Evolutionary conservation across 2,797 vertebrate species (phyloP).

Genomic region (Phrynocephalus vlangalii): DNA sequence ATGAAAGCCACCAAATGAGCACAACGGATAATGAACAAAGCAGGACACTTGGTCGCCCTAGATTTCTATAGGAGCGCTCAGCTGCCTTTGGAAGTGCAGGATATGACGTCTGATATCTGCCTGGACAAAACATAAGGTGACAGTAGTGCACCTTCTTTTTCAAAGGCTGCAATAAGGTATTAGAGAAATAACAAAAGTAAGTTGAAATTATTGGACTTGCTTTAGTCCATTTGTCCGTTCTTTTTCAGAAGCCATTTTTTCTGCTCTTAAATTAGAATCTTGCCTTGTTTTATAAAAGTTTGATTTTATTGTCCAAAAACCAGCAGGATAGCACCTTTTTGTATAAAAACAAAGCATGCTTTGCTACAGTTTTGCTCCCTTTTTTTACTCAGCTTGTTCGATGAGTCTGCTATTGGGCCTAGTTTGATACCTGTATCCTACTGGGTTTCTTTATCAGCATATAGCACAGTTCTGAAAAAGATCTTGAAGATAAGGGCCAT

Average conservation of each 20-base stretch:
- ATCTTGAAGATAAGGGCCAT: background rate
- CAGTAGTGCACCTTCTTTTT: background rate
- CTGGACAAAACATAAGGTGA: background rate
- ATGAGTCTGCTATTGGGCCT: rapidly evolving
- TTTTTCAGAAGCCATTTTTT: background rate
- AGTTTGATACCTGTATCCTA: background rate
- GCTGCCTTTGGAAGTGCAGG: background rate
- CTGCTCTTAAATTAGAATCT: background rate
- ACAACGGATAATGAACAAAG: background rate
- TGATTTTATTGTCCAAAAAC: background rate
- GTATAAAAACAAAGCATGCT: conserved; percentile 7
- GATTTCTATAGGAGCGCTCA: background rate
- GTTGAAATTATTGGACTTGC: background rate
- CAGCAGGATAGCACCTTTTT: background rate
- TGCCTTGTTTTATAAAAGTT: background rate
- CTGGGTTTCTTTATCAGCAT: conserved; percentile 12
- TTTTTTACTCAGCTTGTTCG: rapidly evolving
- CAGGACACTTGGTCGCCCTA: background rate
- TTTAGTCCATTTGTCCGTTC: background rate
- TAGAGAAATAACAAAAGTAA: too few species aligned
- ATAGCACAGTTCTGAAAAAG: conserved; percentile 9
- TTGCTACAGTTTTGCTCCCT: background rate
- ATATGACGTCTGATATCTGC: background rate
- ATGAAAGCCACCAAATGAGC: background rate
- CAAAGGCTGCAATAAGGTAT: background rate